These are phyloP conservation scores for Drosophila melanica DNA, from an alignment of 1,140 invertebrate species.

Conservation along the genomic window DNA sequence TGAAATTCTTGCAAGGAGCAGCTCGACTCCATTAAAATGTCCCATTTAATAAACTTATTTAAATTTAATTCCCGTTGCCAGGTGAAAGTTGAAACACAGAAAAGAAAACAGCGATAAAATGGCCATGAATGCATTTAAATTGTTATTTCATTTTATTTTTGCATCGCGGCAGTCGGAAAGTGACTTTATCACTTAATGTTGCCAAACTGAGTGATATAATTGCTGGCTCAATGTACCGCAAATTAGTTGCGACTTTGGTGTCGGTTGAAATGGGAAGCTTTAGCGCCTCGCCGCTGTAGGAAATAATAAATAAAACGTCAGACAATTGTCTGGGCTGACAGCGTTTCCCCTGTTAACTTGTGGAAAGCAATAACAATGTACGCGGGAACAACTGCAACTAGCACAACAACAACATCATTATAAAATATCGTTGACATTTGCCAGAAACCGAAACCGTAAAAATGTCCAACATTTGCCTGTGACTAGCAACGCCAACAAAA, in stretches of 20 bases:
- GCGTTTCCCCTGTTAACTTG: conserved; percentile 40
- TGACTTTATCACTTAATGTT: conserved; percentile 49
- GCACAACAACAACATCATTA: conserved; percentile 33
- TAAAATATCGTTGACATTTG: conserved; percentile 67
- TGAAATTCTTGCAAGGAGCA: conserved; percentile 22
- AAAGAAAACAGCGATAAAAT: not conserved
- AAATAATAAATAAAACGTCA: conserved; percentile 72
- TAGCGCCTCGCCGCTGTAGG: conserved; percentile 50
- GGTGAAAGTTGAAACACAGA: not conserved
- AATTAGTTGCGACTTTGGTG: conserved; percentile 39
- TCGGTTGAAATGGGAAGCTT: conserved; percentile 26
- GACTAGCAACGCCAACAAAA: conserved; percentile 32
- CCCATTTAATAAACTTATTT: conserved; percentile 51
- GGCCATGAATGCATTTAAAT: not conserved
- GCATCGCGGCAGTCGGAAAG: not conserved
- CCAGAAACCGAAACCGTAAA: conserved; percentile 69
- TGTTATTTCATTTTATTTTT: not conserved
- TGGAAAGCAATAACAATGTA: conserved; percentile 1
- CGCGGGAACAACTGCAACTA: conserved; percentile 3
- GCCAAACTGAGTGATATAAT: conserved; percentile 37
- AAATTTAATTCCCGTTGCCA: conserved; percentile 16
- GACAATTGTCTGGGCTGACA: conserved; percentile 57
- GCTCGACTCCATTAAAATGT: conserved; percentile 63
- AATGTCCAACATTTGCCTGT: conserved; percentile 74
- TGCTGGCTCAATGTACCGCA: conserved; percentile 26